Evolutionary conservation across 2,888 invertebrate genomes (phyloP).

Genomic region (Ennomos erosarius): DNA sequence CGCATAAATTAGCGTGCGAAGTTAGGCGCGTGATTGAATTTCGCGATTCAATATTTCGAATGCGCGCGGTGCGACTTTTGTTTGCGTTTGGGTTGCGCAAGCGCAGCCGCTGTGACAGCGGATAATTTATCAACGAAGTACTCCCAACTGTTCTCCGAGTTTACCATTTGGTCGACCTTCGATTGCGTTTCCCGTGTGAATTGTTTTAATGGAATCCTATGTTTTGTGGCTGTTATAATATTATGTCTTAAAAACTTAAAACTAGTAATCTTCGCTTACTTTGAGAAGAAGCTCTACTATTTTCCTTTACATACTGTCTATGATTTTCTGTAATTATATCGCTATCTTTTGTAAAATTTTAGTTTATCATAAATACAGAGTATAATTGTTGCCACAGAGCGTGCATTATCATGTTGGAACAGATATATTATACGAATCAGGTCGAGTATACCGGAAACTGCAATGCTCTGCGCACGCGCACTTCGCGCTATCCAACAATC

Average conservation of each 20-base stretch:
- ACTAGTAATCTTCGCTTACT: too few relatives aligned
- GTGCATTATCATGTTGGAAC: slow-evolving; percentile 45
- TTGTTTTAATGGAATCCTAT: slow-evolving; percentile 42
- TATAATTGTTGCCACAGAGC: slow-evolving; percentile 44
- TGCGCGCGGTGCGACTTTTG: slow-evolving; percentile 30
- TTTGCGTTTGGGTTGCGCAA: slow-evolving; percentile 19
- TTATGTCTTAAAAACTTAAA: too few relatives aligned
- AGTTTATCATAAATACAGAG: slow-evolving; percentile 27
- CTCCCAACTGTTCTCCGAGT: slow-evolving; percentile 45
- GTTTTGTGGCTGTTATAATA: too few relatives aligned
- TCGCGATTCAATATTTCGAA: slow-evolving; percentile 60
- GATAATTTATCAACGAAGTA: slow-evolving; percentile 63
- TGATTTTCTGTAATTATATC: too few relatives aligned
- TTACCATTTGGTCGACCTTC: slow-evolving; percentile 45
- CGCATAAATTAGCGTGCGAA: slow-evolving; percentile 46
- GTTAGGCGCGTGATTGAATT: slow-evolving; percentile 67
- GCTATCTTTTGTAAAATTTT: too few relatives aligned
- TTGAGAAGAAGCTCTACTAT: too few relatives aligned
- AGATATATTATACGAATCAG: slow-evolving; percentile 66
- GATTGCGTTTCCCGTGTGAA: slow-evolving; percentile 62
- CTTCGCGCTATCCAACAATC: slow-evolving; percentile 66
- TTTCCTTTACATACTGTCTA: too few relatives aligned
- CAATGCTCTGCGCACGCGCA: slow-evolving; percentile 65
- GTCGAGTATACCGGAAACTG: slow-evolving; percentile 82
- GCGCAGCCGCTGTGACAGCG: slow-evolving; percentile 55